These are phyloP conservation scores for Camelus dromedarius DNA, from an alignment of 2,113 vertebrate genomes.

Conservation along the genomic window DNA sequence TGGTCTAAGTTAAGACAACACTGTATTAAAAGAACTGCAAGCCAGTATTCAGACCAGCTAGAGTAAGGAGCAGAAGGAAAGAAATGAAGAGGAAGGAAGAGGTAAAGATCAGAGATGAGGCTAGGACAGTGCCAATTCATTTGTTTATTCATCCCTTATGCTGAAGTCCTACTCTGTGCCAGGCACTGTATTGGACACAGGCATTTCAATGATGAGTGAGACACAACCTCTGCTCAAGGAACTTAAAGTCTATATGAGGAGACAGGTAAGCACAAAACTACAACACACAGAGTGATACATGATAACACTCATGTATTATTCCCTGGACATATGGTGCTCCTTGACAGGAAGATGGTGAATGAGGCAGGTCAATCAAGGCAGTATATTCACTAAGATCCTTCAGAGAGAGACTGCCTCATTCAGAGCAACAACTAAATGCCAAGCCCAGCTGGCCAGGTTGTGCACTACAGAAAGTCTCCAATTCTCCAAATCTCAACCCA, in stretches of 20 bases:
- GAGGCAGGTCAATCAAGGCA: background rate
- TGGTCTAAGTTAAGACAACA: background rate
- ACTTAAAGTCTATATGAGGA: background rate
- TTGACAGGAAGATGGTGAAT: background rate
- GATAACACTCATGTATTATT: background rate
- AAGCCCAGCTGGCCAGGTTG: background rate
- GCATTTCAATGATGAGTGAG: background rate
- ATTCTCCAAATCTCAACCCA: slow-evolving; percentile 18
- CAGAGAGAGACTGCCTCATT: background rate
- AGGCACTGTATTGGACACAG: background rate
- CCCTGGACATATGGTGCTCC: background rate
- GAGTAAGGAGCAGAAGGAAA: background rate
- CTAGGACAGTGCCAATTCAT: background rate
- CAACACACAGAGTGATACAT: background rate
- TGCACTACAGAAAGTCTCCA: background rate
- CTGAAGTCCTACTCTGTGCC: background rate
- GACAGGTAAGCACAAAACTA: background rate
- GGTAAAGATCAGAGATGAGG: background rate
- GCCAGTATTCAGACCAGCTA: background rate
- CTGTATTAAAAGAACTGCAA: background rate
- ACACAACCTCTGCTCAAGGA: background rate
- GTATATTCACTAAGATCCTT: slow-evolving; percentile 16
- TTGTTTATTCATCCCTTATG: background rate
- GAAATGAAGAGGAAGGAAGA: background rate
- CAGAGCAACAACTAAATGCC: background rate